Base-by-base conservation (phyloP, 2,888 invertebrate species). In the Poecilobothrus nobilitatus region DNA sequence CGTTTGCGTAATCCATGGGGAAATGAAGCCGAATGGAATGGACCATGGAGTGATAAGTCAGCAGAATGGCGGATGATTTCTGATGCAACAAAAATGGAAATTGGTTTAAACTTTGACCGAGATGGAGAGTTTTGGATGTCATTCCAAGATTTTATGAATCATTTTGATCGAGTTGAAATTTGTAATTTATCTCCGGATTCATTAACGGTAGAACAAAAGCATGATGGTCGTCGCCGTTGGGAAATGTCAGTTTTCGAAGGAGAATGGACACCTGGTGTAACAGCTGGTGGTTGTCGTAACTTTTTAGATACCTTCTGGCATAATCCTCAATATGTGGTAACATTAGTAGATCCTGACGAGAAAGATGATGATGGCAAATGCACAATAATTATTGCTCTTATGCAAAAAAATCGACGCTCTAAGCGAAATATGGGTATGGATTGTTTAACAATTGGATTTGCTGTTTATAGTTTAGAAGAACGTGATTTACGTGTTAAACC, bases 91-190 rank as follows among this genome's bases (percentile, higher is more conserved):
- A 93, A 91, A 78, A 87, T 90, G 72, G 89, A 91, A 70, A 81
- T 96, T 70, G 94, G 94, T 0, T 82, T 96, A 65, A 90, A 87
- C 0, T 92, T 94, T 73, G 91, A 91, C 73, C 86, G 89, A 9
- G 96, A 97, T 75, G 96, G 96, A 0, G 96, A 96, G 81, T 96
- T 96, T 81, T 97, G 95, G 95, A 94, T 95, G 89, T 88, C 92
- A 0, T 94, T 87, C 79, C 89, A 88, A 75, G 95, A 96, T 79
- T 94, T 94, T 76, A 83, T 88, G 71, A 83, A 82, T 5, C 87
- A 91, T 76, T 95, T 94, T 79, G 79, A 74, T 79, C 86, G 88
- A 73, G 83, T 95, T 75, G 95, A 95, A 81, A 91, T 96, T 72
- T 95, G 95, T 79, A 95, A 95, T 79, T 89, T 96, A 81, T 93